Conservation (phyloP, 2,113 vertebrate species). For the Chunga burmeisteri region DNA sequence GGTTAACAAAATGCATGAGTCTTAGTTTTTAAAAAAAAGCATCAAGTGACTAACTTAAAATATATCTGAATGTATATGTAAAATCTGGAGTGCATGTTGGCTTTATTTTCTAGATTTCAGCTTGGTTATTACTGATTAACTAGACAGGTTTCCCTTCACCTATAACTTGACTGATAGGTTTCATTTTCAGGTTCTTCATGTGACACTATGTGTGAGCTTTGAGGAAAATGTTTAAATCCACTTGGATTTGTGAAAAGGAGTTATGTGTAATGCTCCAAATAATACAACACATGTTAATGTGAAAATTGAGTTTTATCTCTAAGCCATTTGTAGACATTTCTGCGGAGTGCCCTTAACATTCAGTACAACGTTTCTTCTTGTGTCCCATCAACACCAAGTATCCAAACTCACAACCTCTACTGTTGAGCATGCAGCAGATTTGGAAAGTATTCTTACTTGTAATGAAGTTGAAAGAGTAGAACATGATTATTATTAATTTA, state of each 20-base stretch:
- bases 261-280: not conserved
- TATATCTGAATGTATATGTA: not conserved
- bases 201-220: not conserved
- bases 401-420: not conserved
- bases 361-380: not conserved
- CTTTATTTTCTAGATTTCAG: not conserved
- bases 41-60: not conserved
- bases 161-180: not conserved
- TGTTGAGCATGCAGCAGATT: not conserved
- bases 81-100: not conserved
- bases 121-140: not conserved
- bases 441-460: not conserved
- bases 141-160: not conserved
- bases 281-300: not conserved
- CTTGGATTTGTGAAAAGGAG: not conserved
- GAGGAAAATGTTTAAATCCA: not conserved
- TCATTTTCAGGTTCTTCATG: conserved; percentile 20
- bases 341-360: not conserved
- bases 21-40: not conserved
- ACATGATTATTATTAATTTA: not conserved
- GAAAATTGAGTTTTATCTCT: not conserved
- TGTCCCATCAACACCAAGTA: not conserved
- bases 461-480: not conserved
- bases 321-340: not conserved
- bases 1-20: not conserved